phyloP scores from a whole-genome alignment of 2,797 vertebrate genomes.

The Acanthis flammea region DNA sequence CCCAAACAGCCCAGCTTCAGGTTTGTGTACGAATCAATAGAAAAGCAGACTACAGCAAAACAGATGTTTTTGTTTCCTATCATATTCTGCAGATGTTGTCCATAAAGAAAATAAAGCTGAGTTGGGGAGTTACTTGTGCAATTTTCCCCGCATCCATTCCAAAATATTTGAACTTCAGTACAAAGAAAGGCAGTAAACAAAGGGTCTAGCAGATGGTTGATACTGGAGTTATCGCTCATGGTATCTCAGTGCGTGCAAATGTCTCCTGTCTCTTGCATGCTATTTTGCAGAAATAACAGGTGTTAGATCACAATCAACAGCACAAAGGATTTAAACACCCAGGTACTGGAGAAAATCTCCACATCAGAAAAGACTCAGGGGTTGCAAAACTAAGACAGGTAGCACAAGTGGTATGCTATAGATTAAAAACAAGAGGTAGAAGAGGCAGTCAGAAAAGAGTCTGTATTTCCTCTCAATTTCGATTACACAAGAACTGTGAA shows the following conservation, averaged over 20 bases:
- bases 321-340: background rate
- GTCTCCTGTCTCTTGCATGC: background rate
- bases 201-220: slow-evolving; percentile 4
- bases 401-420: background rate
- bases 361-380: slow-evolving; percentile 15
- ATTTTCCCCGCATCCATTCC: background rate
- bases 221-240: background rate
- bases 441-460: background rate
- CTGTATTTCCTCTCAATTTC: background rate
- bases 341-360: slow-evolving; percentile 1
- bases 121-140: background rate
- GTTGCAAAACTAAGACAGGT: background rate
- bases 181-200: slow-evolving; percentile 29
- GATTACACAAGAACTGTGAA: background rate
- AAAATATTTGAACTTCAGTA: slow-evolving; percentile 31
- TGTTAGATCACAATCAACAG: slow-evolving; percentile 49
- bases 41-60: slow-evolving; percentile 8
- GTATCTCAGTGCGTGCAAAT: slow-evolving; percentile 30
- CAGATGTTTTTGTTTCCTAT: slow-evolving; percentile 20
- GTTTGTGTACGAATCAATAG: background rate
- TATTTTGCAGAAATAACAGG: slow-evolving; percentile 22
- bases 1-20: background rate
- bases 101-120: background rate
- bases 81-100: slow-evolving; percentile 3
- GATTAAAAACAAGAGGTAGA: background rate